A percentile compares a stretch with the other conserved stretches of the same genome.
These are phyloP conservation scores for Cremastinae sp. DNA, from an alignment of 2,888 invertebrate species.

Conservation along the genomic window DNA sequence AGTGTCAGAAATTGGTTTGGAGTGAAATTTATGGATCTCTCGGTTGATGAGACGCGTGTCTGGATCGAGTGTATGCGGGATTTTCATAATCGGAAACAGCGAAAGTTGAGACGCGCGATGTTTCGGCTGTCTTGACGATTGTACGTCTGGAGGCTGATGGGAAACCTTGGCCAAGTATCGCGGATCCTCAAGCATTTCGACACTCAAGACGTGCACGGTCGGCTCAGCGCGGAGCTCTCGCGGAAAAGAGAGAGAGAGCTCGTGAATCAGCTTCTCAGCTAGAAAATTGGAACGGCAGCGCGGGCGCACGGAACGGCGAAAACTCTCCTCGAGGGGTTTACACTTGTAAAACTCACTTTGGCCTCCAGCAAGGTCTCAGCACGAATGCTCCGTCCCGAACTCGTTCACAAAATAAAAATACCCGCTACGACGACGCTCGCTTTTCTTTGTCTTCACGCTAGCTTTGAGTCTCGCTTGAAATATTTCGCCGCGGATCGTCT, in stretches of 20 bases:
- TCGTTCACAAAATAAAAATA: conserved; percentile 32
- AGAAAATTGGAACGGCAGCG: conserved; percentile 54
- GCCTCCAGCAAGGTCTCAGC: conserved; percentile 43
- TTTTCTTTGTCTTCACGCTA: conserved; percentile 3
- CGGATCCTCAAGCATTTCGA: conserved; percentile 18
- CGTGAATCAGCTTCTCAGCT: conserved; percentile 40
- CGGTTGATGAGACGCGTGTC: no score
- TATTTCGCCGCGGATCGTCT: neutral
- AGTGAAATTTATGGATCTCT: no score
- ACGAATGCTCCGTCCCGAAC: conserved; percentile 27
- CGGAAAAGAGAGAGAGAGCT: conserved; percentile 19
- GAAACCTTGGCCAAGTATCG: conserved; percentile 40
- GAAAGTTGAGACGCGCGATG: conserved; percentile 20
- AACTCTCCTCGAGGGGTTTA: conserved; percentile 41
- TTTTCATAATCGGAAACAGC: neutral
- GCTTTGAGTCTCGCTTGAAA: conserved; percentile 1
- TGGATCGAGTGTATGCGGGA: no score
- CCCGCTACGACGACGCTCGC: conserved; percentile 4
- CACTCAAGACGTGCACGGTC: conserved; percentile 4
- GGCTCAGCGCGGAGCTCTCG: conserved; percentile 3
- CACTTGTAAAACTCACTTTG: conserved; percentile 46
- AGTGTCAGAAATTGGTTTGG: no score
- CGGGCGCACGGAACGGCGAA: neutral
- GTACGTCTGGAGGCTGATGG: conserved; percentile 1
- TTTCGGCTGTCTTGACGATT: conserved; percentile 35